Base-by-base conservation (phyloP, 2,888 invertebrate genomes). In the Hedychridium roseum region DNA sequence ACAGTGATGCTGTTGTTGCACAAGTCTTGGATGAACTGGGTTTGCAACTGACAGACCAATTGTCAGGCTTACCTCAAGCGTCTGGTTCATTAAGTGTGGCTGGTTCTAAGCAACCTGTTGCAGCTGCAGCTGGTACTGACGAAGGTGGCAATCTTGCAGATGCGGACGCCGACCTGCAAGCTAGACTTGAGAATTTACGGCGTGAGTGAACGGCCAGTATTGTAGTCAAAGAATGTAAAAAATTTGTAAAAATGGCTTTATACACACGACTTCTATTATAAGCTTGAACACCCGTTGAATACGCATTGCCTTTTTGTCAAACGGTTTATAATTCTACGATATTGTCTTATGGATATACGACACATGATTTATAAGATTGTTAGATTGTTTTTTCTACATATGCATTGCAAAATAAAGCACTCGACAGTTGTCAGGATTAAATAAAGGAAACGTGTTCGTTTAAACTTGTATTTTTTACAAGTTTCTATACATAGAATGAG, bases 11-110 rank as follows among this genome's bases (percentile, higher is more conserved):
- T 38, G 89, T 97, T 66, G 97, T 98, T 21, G 86, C 90, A 1
- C 96, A 99, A 86, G 97, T 99, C 43, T 82, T 99, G 68, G 98
- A 99, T 80, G 99, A 99, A 82, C 82, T 99, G 64, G 98, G 99
- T 20, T 85, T 99, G 54, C 97, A 98, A 82, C 83, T 99, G 70
- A 91, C 88, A 56, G 97, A 97, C 79, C 91, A 94, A 78, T 82
- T 99, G 49, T 92, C 92, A 20, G 95, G 93, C 30, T 81, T 98
- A 60, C 97, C 97, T 1, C 82, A 84, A 65, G 85, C 88, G 1
- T 82, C 83, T 9, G 85, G 85, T 7, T 82, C 85, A 0, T 64
- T 88, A 27, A 82, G 83, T 23, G 80, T 83, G 27, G 67, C 81
- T 30, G 82, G 83, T 64, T 83, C 84, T 16, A 88, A 89, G 70